Conservation (phyloP, 2,888 invertebrate genomes). For the Stratiomys singularior region DNA sequence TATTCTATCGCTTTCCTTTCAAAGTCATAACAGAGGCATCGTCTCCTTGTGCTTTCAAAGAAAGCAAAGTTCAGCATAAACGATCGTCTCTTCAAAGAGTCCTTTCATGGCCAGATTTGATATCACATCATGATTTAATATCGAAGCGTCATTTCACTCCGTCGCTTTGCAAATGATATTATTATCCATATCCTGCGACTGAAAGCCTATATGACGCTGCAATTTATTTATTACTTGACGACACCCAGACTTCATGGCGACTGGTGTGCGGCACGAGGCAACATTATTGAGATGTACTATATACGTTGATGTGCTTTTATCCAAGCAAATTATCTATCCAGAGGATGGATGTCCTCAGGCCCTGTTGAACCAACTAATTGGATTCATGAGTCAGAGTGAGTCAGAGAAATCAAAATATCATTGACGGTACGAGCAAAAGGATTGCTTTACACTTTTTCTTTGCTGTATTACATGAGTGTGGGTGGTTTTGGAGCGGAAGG, state of each 20-base stretch:
- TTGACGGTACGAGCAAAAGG: neutral
- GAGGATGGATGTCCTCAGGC: neutral
- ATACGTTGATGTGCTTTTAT: no score
- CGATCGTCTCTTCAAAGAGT: neutral
- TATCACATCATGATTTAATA: slow-evolving; percentile 13
- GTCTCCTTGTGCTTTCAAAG: neutral
- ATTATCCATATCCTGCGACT: neutral
- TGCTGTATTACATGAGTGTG: no score
- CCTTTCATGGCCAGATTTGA: slow-evolving; percentile 2
- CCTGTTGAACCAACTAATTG: slow-evolving; percentile 2
- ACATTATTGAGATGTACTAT: neutral
- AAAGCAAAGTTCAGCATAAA: neutral
- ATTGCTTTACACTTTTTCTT: slow-evolving; percentile 15
- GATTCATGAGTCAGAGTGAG: slow-evolving; percentile 23
- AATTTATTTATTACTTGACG: slow-evolving; percentile 2
- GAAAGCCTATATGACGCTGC: slow-evolving; percentile 2
- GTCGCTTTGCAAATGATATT: neutral
- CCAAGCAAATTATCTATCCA: no score
- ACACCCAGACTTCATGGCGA: slow-evolving; percentile 1
- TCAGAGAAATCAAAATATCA: neutral
- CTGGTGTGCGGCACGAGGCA: neutral
- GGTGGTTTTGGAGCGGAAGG: neutral
- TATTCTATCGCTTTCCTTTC: no score
- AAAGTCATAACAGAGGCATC: no score
- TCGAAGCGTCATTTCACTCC: neutral